phyloP scores from a whole-genome alignment of 1,140 invertebrate genomes.

The Drosophila kepulauana region DNA sequence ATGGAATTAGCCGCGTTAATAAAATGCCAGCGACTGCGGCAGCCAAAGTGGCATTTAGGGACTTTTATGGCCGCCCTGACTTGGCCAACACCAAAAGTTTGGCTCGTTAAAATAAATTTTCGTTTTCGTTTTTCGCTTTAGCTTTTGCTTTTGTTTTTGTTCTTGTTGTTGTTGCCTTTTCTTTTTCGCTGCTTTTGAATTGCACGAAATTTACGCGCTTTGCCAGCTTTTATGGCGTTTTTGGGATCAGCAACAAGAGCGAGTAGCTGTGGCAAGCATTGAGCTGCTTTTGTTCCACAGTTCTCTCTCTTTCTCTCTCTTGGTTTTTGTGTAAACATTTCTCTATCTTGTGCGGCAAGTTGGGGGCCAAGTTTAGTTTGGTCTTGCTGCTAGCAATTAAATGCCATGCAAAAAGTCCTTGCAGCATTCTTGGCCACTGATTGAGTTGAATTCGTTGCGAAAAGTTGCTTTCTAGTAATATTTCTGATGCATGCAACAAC shows the following conservation, averaged over 20 bases:
- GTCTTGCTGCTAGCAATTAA: conserved; percentile 34
- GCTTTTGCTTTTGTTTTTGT: not conserved
- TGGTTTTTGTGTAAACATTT: not conserved
- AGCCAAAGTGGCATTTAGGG: conserved; percentile 73
- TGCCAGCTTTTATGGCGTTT: conserved; percentile 37
- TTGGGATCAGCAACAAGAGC: not conserved
- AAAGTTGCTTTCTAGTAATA: conserved; percentile 54
- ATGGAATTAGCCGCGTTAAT: conserved; percentile 76
- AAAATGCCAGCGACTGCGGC: conserved; percentile 68
- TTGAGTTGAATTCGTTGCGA: conserved; percentile 62
- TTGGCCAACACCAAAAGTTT: conserved; percentile 66
- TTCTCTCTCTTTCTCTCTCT: not conserved
- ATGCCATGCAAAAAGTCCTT: conserved; percentile 16
- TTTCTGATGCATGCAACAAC: conserved; percentile 47
- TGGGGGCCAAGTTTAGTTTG: conserved; percentile 23
- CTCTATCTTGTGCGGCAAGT: not conserved
- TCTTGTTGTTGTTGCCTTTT: not conserved
- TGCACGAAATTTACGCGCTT: conserved; percentile 49
- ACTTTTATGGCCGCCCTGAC: conserved; percentile 50
- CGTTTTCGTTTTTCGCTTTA: conserved; percentile 29
- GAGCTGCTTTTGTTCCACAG: not conserved
- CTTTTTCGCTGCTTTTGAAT: conserved; percentile 8
- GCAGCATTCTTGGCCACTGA: conserved; percentile 34
- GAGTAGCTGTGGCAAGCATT: not conserved
- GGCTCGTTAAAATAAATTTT: conserved; percentile 78